Conservation (phyloP, 2,797 vertebrate species). For the Octomys mimax region DNA sequence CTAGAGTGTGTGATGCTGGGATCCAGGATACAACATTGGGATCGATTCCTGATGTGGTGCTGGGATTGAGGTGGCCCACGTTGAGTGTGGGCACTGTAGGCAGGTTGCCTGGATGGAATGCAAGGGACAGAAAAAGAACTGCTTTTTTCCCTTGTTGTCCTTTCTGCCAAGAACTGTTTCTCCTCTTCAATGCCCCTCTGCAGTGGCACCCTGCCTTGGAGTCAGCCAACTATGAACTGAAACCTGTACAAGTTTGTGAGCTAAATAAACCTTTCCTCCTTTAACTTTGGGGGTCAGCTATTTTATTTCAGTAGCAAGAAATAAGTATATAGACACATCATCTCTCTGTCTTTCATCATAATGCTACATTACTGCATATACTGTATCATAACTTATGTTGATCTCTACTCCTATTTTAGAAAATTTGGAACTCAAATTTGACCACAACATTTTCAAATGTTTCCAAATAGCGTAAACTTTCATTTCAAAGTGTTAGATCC, state of each 20-base stretch:
- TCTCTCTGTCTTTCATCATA: neutral
- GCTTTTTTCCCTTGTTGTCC: neutral
- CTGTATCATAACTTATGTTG: neutral
- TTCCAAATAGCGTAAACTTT: neutral
- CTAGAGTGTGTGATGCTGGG: neutral
- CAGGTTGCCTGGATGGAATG: neutral
- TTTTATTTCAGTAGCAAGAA: neutral
- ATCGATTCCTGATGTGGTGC: neutral
- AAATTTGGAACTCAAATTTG: neutral
- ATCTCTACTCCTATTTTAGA: neutral
- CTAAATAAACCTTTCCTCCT: neutral
- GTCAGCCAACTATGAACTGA: neutral
- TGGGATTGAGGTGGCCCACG: neutral
- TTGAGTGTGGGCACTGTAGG: neutral
- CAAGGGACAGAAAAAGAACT: neutral
- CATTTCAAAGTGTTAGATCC: neutral
- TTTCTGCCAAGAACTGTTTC: neutral
- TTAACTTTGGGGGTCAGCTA: neutral
- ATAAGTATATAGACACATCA: neutral
- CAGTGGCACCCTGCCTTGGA: neutral
- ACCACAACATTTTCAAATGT: neutral
- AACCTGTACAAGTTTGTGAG: neutral
- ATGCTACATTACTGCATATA: neutral
- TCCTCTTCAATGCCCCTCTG: neutral
- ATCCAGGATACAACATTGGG: neutral